Conservation (phyloP, 2,888 invertebrate species). For the Eurois occulta region DNA sequence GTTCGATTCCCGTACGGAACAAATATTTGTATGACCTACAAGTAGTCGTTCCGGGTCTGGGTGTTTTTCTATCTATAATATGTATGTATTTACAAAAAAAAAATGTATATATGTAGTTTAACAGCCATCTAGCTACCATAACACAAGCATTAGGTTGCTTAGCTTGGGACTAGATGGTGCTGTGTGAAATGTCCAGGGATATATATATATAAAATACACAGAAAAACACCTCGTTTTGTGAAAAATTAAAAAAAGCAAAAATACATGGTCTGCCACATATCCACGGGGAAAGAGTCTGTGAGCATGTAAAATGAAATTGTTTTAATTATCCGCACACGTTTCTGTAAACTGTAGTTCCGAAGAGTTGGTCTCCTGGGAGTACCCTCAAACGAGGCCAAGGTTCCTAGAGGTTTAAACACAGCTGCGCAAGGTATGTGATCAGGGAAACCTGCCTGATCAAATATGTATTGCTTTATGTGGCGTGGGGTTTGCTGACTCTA, state of each 20-base stretch:
- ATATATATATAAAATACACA: too few relatives aligned
- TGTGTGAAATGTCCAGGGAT: too few relatives aligned
- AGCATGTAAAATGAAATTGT: slow-evolving; percentile 66
- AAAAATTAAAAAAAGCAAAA: slow-evolving; percentile 31
- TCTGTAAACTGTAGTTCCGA: slow-evolving; percentile 61
- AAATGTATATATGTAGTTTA: too few relatives aligned
- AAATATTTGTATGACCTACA: too few relatives aligned
- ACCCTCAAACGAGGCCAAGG: background rate
- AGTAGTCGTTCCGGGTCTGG: too few relatives aligned
- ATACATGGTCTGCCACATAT: slow-evolving; percentile 24
- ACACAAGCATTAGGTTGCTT: too few relatives aligned
- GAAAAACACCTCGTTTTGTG: background rate
- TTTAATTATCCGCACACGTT: slow-evolving; percentile 73
- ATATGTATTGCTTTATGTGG: slow-evolving; percentile 23
- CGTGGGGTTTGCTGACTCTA: background rate
- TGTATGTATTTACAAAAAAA: too few relatives aligned
- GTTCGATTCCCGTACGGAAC: too few relatives aligned
- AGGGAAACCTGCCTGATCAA: slow-evolving; percentile 18
- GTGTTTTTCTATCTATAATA: too few relatives aligned
- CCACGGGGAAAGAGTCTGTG: slow-evolving; percentile 18
- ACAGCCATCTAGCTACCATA: too few relatives aligned
- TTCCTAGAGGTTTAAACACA: background rate
- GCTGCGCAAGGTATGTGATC: background rate
- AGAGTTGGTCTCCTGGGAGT: slow-evolving; percentile 50
- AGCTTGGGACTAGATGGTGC: too few relatives aligned